A percentile compares a stretch with the other conserved stretches of the same genome.
Conservation (phyloP, 1,140 invertebrate genomes). For the Psix sp. region DNA sequence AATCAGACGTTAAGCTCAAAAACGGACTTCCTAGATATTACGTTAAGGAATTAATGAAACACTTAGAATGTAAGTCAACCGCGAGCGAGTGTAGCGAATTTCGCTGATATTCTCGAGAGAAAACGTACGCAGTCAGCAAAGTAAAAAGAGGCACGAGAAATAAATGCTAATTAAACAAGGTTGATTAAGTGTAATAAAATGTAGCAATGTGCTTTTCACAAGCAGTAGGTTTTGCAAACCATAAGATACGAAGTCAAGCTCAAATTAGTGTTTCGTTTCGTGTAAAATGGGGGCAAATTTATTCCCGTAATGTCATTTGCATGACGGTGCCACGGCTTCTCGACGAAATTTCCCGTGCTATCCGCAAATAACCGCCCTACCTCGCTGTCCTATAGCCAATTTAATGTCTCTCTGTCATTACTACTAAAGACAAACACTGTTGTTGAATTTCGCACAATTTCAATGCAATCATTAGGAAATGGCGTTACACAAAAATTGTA, state of each 20-base stretch:
- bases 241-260: slow-evolving; percentile 43
- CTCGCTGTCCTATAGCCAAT: slow-evolving; percentile 32
- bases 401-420: slow-evolving; percentile 47
- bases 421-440: slow-evolving; percentile 49
- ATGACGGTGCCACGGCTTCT: slow-evolving; percentile 38
- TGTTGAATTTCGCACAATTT: slow-evolving; percentile 50
- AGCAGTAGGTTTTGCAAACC: slow-evolving; percentile 38
- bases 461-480: slow-evolving; percentile 23
- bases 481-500: slow-evolving; percentile 13
- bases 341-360: slow-evolving; percentile 48
- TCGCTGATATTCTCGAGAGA: neutral
- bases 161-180: slow-evolving; percentile 41
- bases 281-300: slow-evolving; percentile 54
- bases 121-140: neutral
- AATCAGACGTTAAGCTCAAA: too few species aligned
- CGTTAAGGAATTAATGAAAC: too few species aligned
- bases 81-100: too few species aligned
- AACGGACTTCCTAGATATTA: too few species aligned
- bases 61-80: too few species aligned
- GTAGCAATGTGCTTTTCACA: slow-evolving; percentile 28
- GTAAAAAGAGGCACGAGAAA: slow-evolving; percentile 16
- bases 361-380: slow-evolving; percentile 48
- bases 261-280: slow-evolving; percentile 52
- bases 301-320: slow-evolving; percentile 52
- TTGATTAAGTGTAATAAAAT: slow-evolving; percentile 49